A percentile compares a stretch with the other conserved stretches of the same genome.
Conservation (phyloP, 2,113 vertebrate species). For the Gopherus flavomarginatus region DNA sequence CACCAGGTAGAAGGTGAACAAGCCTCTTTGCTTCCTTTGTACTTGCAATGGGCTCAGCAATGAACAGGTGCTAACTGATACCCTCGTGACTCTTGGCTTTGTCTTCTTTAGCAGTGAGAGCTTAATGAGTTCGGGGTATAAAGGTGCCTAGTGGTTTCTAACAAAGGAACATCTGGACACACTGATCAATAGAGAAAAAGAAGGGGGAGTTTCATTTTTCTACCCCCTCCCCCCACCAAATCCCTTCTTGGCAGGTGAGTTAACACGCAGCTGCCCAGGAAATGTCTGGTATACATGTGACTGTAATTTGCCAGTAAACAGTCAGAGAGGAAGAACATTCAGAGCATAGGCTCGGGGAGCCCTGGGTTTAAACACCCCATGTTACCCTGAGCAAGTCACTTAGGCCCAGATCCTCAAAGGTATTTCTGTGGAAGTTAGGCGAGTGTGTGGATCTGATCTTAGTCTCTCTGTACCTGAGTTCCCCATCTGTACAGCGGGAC, state of each 20-base stretch:
- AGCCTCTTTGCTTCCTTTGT: background rate
- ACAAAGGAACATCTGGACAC: background rate
- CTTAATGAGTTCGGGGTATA: background rate
- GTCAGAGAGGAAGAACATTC: background rate
- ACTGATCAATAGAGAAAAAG: background rate
- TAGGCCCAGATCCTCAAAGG: background rate
- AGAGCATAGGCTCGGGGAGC: background rate
- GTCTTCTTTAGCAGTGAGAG: background rate
- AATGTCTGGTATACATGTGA: background rate
- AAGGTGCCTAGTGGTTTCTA: background rate
- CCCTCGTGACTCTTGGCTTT: background rate
- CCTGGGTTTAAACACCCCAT: background rate
- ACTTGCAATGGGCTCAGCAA: rapidly evolving
- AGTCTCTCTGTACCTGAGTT: background rate
- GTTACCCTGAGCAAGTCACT: background rate
- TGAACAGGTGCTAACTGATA: background rate
- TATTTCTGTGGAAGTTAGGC: background rate
- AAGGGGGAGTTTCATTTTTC: background rate
- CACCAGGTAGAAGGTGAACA: background rate
- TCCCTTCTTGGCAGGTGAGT: background rate
- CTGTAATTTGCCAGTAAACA: background rate
- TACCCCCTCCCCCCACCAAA: background rate
- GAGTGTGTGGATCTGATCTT: background rate
- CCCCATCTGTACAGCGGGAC: background rate
- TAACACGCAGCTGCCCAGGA: background rate